Base-by-base conservation (phyloP, 2,113 vertebrate species). In the Platichthys stellatus region DNA sequence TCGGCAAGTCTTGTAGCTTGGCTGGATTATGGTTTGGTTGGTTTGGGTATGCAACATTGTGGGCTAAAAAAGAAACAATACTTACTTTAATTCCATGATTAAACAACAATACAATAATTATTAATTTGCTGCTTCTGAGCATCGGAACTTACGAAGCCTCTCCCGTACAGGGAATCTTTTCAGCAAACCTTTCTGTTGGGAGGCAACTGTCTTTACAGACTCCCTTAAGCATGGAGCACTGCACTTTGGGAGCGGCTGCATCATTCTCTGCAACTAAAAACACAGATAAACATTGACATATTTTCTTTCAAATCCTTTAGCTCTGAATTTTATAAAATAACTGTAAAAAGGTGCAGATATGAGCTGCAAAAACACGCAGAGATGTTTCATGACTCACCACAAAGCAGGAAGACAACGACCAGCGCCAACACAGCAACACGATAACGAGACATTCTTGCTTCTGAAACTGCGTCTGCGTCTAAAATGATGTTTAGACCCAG, bases 121-220 rank as follows among this genome's bases (percentile, higher is more conserved):
- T 2, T 17, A 2, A 20, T 5, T 4, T 20, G 15, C 47, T 18
- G 1, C 6, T 7, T 51, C 2, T 51, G 3, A 18, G 8, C 47
- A 51, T 51, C 47, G 18, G 47, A 15, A 51, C 47, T 18, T 51
- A 51, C 47, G 3, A 15, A 18, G 4, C 18, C 1, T 51, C 17
- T 18, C 4, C 47, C 1, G 1, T 0, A 51, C 47, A 51, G 18
- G 0, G 0, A 7, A 0, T 0, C 18, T 1, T 2, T 17, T 17
- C 47, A 49, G 5, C 4, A 5, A 2, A 18, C 17, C 2, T 1
- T 51, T 51, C 47, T 51, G 47, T 51, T 51, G 47, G 4, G 18
- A 51, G 15, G 18, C 47, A 51, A 20, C 0, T 51, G 2, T 51
- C 47, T 17, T 20, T 7, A 7, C 47, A 51, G 47, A 17, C 3